Evolutionary conservation across 2,113 vertebrate genomes (phyloP).

Genomic region (Lycaon pictus): DNA sequence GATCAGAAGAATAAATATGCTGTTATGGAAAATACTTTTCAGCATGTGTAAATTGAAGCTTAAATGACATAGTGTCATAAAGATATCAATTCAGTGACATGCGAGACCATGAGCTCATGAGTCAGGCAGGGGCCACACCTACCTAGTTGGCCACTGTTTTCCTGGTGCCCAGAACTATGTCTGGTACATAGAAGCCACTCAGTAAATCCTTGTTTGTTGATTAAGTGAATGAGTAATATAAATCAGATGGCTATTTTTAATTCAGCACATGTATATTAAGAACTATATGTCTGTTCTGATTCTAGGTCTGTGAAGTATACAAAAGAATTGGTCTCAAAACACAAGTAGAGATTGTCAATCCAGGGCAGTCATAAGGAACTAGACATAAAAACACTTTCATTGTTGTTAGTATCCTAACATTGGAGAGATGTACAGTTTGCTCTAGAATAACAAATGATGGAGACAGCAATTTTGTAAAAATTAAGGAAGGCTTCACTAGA

Average conservation of each 20-base stretch:
- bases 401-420: neutral
- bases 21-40: neutral
- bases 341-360: neutral
- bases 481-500: neutral
- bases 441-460: neutral
- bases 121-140: neutral
- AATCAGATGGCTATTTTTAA: neutral
- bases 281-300: neutral
- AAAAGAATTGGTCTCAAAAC: neutral
- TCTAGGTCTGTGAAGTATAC: neutral
- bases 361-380: neutral
- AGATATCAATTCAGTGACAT: neutral
- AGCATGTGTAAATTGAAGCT: neutral
- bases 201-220: neutral
- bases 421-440: neutral
- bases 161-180: neutral
- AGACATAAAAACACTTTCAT: neutral
- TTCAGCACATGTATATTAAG: neutral
- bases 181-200: neutral
- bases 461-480: conserved; percentile 7
- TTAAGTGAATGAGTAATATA: neutral
- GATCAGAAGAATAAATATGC: neutral
- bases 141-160: neutral
- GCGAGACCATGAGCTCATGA: neutral
- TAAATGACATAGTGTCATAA: neutral